phyloP scores from a whole-genome alignment of 2,113 vertebrate genomes.

The Bos taurus region ARS-UCD2.0 NC_037347.1:10628001-10628500 shows the following conservation, averaged over 20 bases:
- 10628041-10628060: neutral
- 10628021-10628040: neutral
- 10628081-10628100: neutral
- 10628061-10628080: neutral
- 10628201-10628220: neutral
- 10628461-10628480: neutral
- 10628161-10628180: neutral
- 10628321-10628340: neutral
- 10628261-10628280: neutral
- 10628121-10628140: neutral
- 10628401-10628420: neutral
- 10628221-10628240: neutral
- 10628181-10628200: neutral
- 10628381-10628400: neutral
- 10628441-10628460: neutral
- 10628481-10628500: neutral
- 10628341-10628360: neutral
- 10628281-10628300: neutral
- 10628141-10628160: neutral
- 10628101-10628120: neutral
- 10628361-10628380: neutral
- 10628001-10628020: constrained; percentile 21
- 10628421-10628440: neutral
- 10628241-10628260: neutral
- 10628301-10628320: neutral